Percentiles rank a stretch among this genome's conserved stretches.
Conservation (phyloP, 1,140 invertebrate species). For the Rhagoletis pomonella region DNA sequence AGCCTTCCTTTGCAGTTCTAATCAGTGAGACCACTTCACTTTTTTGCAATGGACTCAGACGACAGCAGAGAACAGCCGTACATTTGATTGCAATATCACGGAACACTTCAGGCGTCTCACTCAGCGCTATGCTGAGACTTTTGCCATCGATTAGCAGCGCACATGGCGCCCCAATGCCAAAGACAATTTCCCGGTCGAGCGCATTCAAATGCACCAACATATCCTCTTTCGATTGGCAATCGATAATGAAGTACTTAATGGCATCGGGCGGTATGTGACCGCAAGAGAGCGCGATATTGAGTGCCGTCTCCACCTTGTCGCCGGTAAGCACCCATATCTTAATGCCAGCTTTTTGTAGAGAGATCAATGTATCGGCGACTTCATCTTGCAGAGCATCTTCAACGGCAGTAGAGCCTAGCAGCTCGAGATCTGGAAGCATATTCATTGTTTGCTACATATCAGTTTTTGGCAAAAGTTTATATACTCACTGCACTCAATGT, state of each 20-base stretch:
- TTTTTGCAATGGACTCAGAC: slow-evolving; percentile 89
- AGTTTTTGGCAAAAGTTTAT: too few relatives aligned
- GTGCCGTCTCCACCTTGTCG: slow-evolving; percentile 87
- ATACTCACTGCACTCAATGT: slow-evolving; percentile 68
- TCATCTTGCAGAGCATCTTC: slow-evolving; percentile 90
- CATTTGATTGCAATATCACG: slow-evolving; percentile 79
- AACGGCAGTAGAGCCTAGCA: slow-evolving; percentile 88
- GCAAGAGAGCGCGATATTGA: slow-evolving; percentile 85
- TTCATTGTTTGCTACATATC: background rate
- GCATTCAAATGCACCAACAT: slow-evolving; percentile 66
- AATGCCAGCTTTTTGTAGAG: slow-evolving; percentile 83
- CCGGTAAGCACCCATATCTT: slow-evolving; percentile 87
- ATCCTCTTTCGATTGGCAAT: slow-evolving; percentile 73
- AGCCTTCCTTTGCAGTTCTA: slow-evolving; percentile 77
- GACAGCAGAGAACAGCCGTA: slow-evolving; percentile 84
- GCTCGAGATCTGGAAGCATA: slow-evolving; percentile 75
- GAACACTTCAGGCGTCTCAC: slow-evolving; percentile 75
- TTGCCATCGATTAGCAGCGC: slow-evolving; percentile 82
- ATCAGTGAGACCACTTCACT: slow-evolving; percentile 82
- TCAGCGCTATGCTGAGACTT: slow-evolving; percentile 77
- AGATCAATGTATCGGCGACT: slow-evolving; percentile 84
- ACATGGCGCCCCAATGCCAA: slow-evolving; percentile 71
- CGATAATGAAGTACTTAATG: slow-evolving; percentile 78
- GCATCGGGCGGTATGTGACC: slow-evolving; percentile 83
- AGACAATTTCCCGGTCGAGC: slow-evolving; percentile 67